These are phyloP conservation scores for Torymus texanus DNA, from an alignment of 2,888 invertebrate species.

Conservation along the genomic window DNA sequence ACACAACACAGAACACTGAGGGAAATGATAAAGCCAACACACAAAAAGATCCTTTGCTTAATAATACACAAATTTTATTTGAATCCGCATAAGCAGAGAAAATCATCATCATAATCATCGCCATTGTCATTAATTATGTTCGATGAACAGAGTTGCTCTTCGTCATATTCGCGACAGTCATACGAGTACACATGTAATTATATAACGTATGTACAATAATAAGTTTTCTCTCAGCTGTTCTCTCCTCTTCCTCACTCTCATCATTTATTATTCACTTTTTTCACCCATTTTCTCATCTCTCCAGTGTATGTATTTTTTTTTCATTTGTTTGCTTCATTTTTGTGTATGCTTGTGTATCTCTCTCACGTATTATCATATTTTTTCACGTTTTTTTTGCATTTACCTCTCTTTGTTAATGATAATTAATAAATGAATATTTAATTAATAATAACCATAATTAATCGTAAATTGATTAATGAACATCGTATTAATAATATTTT, in stretches of 20 bases:
- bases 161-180: slow-evolving; percentile 58
- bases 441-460: slow-evolving; percentile 68
- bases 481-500: slow-evolving; percentile 64
- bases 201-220: slow-evolving; percentile 59
- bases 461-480: slow-evolving; percentile 66
- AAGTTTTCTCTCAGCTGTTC: slow-evolving; percentile 54
- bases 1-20: slow-evolving; percentile 20
- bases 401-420: slow-evolving; percentile 65
- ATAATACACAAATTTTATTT: slow-evolving; percentile 78
- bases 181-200: slow-evolving; percentile 58
- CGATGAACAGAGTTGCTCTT: slow-evolving; percentile 57
- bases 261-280: slow-evolving; percentile 57
- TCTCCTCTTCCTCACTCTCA: slow-evolving; percentile 58
- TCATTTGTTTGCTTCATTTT: slow-evolving; percentile 34
- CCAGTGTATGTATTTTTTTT: slow-evolving; percentile 12
- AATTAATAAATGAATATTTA: slow-evolving; percentile 65
- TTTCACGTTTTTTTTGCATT: slow-evolving; percentile 58
- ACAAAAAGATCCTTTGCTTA: slow-evolving; percentile 61
- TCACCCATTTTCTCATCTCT: slow-evolving; percentile 48
- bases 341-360: slow-evolving; percentile 19
- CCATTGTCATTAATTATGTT: slow-evolving; percentile 57
- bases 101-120: slow-evolving; percentile 68
- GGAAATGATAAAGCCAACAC: slow-evolving; percentile 33
- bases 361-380: slow-evolving; percentile 16
- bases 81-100: slow-evolving; percentile 73